Conservation (phyloP, 2,113 vertebrate species). For the Pygoscelis adeliae region DNA sequence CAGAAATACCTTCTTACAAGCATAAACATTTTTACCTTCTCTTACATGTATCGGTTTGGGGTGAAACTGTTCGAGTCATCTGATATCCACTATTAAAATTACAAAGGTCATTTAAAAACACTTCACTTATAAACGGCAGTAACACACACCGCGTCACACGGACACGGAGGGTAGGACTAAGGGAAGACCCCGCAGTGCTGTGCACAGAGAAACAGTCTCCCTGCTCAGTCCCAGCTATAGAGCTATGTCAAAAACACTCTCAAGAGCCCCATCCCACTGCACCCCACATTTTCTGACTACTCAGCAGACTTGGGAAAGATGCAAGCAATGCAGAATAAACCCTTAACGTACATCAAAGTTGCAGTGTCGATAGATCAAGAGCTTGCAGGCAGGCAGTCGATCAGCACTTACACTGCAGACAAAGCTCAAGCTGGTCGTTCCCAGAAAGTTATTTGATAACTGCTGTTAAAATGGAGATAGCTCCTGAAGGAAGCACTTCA, state of each 20-base stretch:
- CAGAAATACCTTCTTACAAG: background rate
- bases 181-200: background rate
- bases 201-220: background rate
- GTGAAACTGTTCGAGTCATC: background rate
- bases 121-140: background rate
- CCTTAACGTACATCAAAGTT: background rate
- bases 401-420: background rate
- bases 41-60: background rate
- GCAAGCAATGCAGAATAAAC: background rate
- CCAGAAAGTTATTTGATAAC: background rate
- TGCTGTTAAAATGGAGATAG: background rate
- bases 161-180: fast-evolving
- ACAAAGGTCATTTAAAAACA: background rate
- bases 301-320: background rate
- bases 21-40: background rate
- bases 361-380: background rate
- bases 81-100: background rate
- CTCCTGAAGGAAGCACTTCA: background rate
- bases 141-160: fast-evolving
- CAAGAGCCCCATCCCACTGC: background rate
- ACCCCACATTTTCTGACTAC: background rate
- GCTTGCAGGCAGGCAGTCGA: background rate
- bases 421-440: background rate
- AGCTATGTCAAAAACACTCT: background rate
- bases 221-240: background rate